Base-by-base conservation (phyloP, 2,113 vertebrate genomes). In the Laticauda laticaudata region DNA sequence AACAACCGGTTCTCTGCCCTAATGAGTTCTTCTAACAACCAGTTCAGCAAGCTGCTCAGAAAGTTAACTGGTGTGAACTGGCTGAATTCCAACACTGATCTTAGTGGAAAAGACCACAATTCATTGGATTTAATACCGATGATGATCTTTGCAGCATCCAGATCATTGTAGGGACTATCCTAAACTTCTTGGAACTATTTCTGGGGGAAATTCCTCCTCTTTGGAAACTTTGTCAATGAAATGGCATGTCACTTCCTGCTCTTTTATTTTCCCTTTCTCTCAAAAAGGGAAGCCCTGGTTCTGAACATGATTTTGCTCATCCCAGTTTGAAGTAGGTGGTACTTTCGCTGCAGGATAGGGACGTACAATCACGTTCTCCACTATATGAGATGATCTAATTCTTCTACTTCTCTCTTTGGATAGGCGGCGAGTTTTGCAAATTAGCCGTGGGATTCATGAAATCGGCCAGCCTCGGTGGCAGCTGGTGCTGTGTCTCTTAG, bases 381-480 rank as follows among this genome's bases (percentile, higher is more conserved):
- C 10, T 1, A 10, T 29, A 20, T n/a, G n/a, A 51, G n/a, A 88
- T 21, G 26, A n/a, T 6, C 51, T 88, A 29, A 88, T 29, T 20
- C 15, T 34, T 88, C 2, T 86, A 95, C 57, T 95, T 93, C 92
- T 2, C 89, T 95, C 93, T 96, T 86, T 92, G 1, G 85, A 56
- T 87, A 99, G 99, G 95, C 98, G 99, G 1, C 98, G 98, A 20
- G 98, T 99, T 94, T 97, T 99, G 91, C 98, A 98, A 93, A 98
- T 99, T 11, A 99, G 99, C 95, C 91, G 86, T 2, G 99, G 99
- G 5, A 99, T 99, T 94, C 96, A 98, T 0, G 98, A 99, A 97
- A 97, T 99, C 54, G 99, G 99, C 39, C 93, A 97, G 85, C 99
- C 99, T 18, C 98, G 98, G 95, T 99, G 98, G 99, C 98, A 99